A percentile compares a stretch with the other conserved stretches of the same genome.
These are phyloP conservation scores for Drosophila borborema DNA, from an alignment of 2,888 invertebrate species.

Conservation along the genomic window DNA sequence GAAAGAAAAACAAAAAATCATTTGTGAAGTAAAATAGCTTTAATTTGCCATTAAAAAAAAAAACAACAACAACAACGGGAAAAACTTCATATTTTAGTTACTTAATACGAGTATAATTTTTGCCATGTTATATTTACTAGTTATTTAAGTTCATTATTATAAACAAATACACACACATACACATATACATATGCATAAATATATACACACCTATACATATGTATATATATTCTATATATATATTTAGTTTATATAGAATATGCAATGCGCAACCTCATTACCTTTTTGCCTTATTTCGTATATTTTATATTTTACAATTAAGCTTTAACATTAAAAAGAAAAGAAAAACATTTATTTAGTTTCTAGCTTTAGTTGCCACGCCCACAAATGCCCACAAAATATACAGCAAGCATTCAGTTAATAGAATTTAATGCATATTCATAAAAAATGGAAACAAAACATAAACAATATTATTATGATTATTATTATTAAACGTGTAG, in stretches of 20 bases:
- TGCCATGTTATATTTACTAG: conserved; percentile 64
- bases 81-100: conserved; percentile 58
- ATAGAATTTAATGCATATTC: conserved; percentile 26
- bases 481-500: conserved; percentile 64
- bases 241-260: conserved; percentile 49
- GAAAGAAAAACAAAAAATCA: conserved; percentile 2
- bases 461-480: conserved; percentile 17
- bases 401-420: conserved; percentile 2
- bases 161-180: conserved; percentile 17
- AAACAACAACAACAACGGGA: background rate
- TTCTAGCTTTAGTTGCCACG: conserved; percentile 63
- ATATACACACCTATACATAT: conserved; percentile 5
- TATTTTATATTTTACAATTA: conserved; percentile 44
- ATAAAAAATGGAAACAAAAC: conserved; percentile 18
- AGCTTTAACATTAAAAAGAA: conserved; percentile 54
- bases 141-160: conserved; percentile 50
- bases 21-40: conserved; percentile 78
- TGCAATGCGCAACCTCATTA: conserved; percentile 62
- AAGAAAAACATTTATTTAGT: conserved; percentile 45
- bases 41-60: conserved; percentile 78
- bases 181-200: conserved; percentile 4
- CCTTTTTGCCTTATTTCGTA: conserved; percentile 74
- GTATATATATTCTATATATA: conserved; percentile 4
- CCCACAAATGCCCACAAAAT: conserved; percentile 49
- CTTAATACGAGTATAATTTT: conserved; percentile 49